These are phyloP conservation scores for Diplazon laetatorius DNA, from an alignment of 2,888 invertebrate species.

Conservation along the genomic window DNA sequence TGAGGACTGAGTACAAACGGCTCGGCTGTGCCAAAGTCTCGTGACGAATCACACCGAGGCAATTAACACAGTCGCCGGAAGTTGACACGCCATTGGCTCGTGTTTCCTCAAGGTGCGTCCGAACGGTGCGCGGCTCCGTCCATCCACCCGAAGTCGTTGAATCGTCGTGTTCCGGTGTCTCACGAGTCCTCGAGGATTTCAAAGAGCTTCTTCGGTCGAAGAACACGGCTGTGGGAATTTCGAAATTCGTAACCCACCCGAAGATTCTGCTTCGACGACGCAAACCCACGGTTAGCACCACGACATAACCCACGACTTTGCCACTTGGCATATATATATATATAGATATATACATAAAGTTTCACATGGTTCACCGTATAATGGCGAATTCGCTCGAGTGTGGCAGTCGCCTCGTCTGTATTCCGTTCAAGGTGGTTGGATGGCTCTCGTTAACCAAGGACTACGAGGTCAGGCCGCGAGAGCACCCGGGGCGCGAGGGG, in stretches of 20 bases:
- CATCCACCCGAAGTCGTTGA: constrained; percentile 5
- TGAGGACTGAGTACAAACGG: neutral
- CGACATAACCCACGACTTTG: neutral
- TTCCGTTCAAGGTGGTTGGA: constrained; percentile 9
- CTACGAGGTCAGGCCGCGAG: neutral
- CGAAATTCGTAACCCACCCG: neutral
- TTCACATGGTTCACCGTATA: neutral
- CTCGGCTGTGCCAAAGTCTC: constrained; percentile 1
- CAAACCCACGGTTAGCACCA: neutral
- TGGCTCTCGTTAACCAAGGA: constrained; percentile 8
- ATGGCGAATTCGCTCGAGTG: constrained; percentile 9
- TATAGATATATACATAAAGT: neutral
- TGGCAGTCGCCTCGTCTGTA: constrained; percentile 28
- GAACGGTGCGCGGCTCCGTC: too few species aligned
- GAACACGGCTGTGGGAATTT: neutral
- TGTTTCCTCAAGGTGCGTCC: constrained; percentile 17
- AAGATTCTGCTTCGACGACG: neutral
- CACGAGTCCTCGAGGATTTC: constrained; percentile 10
- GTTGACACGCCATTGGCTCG: constrained; percentile 19
- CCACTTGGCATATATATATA: too few species aligned
- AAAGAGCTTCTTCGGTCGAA: constrained; percentile 15
- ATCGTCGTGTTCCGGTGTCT: constrained; percentile 10
- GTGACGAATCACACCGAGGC: constrained; percentile 1
- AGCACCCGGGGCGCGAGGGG: neutral
- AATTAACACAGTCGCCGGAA: constrained; percentile 36